Evolutionary conservation across 2,797 vertebrate genomes (phyloP), one percentile per base, ranked within the genome.

Genomic region (Acanthopagrus latus): DNA sequence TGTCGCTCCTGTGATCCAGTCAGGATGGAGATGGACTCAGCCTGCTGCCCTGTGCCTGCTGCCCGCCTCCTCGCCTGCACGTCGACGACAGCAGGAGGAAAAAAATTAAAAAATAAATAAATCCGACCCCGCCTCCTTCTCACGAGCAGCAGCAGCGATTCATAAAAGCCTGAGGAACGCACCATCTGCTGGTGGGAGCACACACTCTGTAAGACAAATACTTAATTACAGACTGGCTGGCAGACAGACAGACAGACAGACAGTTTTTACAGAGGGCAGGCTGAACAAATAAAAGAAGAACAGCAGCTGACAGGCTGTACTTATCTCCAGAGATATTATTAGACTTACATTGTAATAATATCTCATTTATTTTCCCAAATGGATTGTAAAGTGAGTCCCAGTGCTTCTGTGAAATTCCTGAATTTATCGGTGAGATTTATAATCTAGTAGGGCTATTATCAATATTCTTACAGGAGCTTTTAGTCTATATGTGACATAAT

Each of bases 151-250:
- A 64, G 56, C 50, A 44, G 57, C 50, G 81, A 82, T 78, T 74
- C 68, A 79, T 74, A 64, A 77, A 83, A 84, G 23, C 29, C 76
- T 0, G 58, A 27, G 43, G 47, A 79, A 77, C 20, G 86, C 90
- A 18, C 88, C 91, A 82, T 80, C 92, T 92, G 80, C 86, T 78
- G 91, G 87, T 43, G 57, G 57, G 20, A n/a, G 60, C 29, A 27
- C 69, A 43, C 64, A 57, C 14, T 8, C 41, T 21, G 57, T 51
- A 27, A 62, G 48, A 8, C 12, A n/a, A 25, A 47, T 43, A 4
- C 20, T 60, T 66, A 52, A 76, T 57, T 68, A 65, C 52, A 67
- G 25, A n/a, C 23, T 56, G 65, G 23, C 23, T n/a, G 67, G 20
- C 11, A 12, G 55, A 16, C 27, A 69, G 9, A 9, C n/a, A 50